Evolutionary conservation across 2,113 vertebrate species (phyloP), one percentile per base, ranked within the genome.

Genomic region (Felis catus): DNA sequence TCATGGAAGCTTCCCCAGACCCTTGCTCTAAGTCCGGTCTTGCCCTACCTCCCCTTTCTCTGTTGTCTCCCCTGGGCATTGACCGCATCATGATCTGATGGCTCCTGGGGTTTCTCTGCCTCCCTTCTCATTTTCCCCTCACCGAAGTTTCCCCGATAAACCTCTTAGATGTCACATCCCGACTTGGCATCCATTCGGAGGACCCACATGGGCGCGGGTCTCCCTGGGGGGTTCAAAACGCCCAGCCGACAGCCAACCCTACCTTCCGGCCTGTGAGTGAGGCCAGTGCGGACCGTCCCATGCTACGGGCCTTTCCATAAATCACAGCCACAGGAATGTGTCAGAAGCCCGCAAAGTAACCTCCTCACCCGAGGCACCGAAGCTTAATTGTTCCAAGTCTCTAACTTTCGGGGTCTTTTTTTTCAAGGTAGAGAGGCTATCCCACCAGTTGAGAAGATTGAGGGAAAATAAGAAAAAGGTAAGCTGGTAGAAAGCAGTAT

Each of bases 191-290:
- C 45, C 5, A 27, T n/a, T 31, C 8, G 45, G 92, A 48, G 71
- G 71, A 78, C 33, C 33, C 25, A 14, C 45, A 66, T 29, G 21
- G 18, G 27, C 16, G 3, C 53, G 36, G 33, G 41, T 10, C 18
- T n/a, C 33, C 19, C 0, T 0, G 6, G 12, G n/a, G 19, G 19
- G 1, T 1, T 74, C 3, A 7, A n/a, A 55, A 15, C 48, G 39
- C 21, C 74, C 1, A 0, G 9, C 14, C 1, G 0, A 53, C 6
- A 4, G 70, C 41, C 55, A 16, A 41, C 1, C 3, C 16, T 31
- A 45, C 45, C 10, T 7, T 53, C 10, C 27, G 16, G 21, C 36
- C 48, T 41, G 0, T 58, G 65, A 39, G n/a, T 1, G 11, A 82
- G 66, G 79, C 5, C 66, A 8, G 29, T 36, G 12, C 7, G 65